phyloP scores from a whole-genome alignment of 2,113 vertebrate genomes.

The Amphiprion percula region DNA sequence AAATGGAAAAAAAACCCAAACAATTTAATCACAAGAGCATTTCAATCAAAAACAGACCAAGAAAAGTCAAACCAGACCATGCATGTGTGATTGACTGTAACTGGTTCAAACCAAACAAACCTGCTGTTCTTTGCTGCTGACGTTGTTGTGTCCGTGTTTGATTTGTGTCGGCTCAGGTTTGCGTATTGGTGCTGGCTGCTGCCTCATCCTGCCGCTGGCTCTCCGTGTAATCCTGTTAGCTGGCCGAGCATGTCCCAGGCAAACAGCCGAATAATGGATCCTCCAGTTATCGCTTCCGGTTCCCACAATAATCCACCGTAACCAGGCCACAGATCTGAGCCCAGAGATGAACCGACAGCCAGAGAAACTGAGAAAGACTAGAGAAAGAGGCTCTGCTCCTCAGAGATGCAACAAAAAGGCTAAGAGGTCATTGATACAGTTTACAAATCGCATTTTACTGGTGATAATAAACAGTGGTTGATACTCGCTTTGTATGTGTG shows the following conservation, averaged over 20 bases:
- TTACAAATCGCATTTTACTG: neutral
- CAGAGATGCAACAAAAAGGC: too few species aligned
- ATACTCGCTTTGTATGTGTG: too few species aligned
- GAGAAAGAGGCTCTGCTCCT: too few species aligned
- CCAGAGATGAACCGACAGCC: neutral
- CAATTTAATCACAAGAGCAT: too few species aligned
- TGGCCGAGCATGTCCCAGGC: slow-evolving; percentile 7
- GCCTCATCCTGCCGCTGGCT: neutral
- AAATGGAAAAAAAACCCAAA: too few species aligned
- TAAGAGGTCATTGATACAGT: neutral
- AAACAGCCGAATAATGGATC: slow-evolving; percentile 19
- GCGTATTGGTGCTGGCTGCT: neutral
- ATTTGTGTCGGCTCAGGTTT: slow-evolving; percentile 17
- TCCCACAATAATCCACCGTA: slow-evolving; percentile 22
- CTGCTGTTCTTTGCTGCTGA: neutral
- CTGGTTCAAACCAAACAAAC: too few species aligned
- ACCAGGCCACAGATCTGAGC: slow-evolving; percentile 21
- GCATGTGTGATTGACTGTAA: too few species aligned
- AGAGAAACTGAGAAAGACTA: neutral
- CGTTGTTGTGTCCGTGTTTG: neutral
- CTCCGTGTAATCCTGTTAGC: slow-evolving; percentile 48
- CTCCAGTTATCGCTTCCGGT: neutral
- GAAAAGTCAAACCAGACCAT: too few species aligned
- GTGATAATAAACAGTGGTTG: too few species aligned
- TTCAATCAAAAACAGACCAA: too few species aligned